Evolutionary conservation across 1,140 invertebrate genomes (phyloP).

Genomic region (Eumaeus atala): DNA sequence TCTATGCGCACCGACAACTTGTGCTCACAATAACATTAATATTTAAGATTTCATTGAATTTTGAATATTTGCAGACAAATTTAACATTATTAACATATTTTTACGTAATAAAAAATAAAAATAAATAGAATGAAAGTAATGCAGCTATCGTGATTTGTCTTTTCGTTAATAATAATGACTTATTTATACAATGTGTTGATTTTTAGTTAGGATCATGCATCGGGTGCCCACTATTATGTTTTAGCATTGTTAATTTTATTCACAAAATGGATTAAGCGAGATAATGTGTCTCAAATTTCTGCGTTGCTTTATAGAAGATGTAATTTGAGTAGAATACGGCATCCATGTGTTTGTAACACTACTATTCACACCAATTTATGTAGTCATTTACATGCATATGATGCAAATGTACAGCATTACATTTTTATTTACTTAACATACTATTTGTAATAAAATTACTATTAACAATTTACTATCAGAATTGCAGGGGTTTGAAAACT

Average conservation of each 20-base stretch:
- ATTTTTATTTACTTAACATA: too few species aligned
- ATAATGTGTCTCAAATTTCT: too few species aligned
- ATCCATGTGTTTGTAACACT: too few species aligned
- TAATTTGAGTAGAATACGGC: too few species aligned
- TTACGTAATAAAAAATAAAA: not conserved
- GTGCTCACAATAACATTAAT: not conserved
- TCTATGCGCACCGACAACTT: not conserved
- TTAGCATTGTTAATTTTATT: too few species aligned
- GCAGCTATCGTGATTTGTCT: not conserved
- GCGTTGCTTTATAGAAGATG: too few species aligned
- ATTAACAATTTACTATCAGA: slow-evolving; percentile 10
- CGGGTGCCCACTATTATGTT: not conserved
- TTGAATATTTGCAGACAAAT: not conserved
- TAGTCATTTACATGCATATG: too few species aligned
- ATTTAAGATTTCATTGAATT: not conserved
- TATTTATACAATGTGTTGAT: not conserved
- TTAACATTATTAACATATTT: slow-evolving; percentile 1
- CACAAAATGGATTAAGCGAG: not conserved
- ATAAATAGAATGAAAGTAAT: not conserved
- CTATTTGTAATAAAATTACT: not conserved
- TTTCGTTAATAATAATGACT: not conserved
- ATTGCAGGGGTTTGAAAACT: not conserved
- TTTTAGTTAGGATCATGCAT: not conserved
- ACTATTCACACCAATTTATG: too few species aligned
- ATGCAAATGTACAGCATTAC: too few species aligned